These are phyloP conservation scores for Lethrus apterus DNA, from an alignment of 1,140 invertebrate genomes.

Conservation along the genomic window DNA sequence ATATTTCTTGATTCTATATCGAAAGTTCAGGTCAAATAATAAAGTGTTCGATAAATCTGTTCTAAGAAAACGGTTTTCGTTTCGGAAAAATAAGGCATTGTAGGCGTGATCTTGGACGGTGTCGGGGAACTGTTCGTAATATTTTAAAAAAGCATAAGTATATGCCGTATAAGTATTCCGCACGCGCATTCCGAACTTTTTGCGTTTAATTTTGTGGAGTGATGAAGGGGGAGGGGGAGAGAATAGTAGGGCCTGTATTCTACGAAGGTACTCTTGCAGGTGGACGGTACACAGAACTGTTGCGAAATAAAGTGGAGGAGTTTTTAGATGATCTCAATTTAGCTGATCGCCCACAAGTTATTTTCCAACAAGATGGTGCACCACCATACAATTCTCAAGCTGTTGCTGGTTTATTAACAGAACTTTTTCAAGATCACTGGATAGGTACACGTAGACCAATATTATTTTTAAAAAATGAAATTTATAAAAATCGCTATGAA, in stretches of 20 bases:
- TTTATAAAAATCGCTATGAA: no score
- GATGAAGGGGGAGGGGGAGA: not conserved
- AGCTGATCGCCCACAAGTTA: no score
- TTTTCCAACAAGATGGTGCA: no score
- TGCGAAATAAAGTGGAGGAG: not conserved
- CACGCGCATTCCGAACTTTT: no score
- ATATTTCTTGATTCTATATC: not conserved
- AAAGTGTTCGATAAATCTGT: not conserved
- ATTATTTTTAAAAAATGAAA: no score
- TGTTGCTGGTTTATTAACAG: no score
- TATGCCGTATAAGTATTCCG: not conserved
- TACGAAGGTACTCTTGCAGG: constrained; percentile 1
- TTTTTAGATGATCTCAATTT: not conserved
- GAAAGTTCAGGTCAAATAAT: not conserved
- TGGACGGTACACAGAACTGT: no score
- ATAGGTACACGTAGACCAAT: no score
- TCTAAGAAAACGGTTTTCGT: not conserved
- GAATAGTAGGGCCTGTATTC: constrained; percentile 1
- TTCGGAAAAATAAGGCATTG: no score
- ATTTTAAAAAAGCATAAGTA: constrained; percentile 2
- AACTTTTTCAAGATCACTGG: no score
- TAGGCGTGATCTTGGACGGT: no score
- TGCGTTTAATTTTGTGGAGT: not conserved
- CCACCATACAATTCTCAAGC: no score
- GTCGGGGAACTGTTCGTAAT: not conserved